Evolutionary conservation across 2,888 invertebrate species (phyloP).

Genomic region (Dolichopus griseipennis): DNA sequence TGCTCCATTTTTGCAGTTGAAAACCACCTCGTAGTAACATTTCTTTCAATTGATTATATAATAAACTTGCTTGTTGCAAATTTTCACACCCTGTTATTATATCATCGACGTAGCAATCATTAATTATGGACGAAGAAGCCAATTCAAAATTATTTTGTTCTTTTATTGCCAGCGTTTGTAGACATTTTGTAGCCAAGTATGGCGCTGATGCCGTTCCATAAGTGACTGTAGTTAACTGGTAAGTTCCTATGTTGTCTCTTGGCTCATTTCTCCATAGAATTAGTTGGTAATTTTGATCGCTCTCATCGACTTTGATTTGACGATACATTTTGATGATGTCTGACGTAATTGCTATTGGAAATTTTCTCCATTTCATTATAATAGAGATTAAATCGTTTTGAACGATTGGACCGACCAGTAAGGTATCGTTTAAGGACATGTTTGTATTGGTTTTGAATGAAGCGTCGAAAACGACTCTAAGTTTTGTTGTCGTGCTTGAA

Average conservation of each 20-base stretch:
- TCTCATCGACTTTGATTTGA: constrained; percentile 9
- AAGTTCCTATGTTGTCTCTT: constrained; percentile 2
- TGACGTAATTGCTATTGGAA: constrained; percentile 9
- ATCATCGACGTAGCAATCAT: constrained; percentile 23
- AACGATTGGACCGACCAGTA: constrained; percentile 16
- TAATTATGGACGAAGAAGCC: constrained; percentile 13
- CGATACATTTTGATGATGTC: constrained; percentile 18
- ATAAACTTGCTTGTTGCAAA: constrained; percentile 10
- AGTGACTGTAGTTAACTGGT: constrained; percentile 10
- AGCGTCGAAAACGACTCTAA: constrained; percentile 16
- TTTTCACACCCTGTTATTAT: constrained; percentile 15
- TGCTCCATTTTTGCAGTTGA: constrained; percentile 15
- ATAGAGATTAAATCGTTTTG: constrained; percentile 18
- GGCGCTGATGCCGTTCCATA: constrained; percentile 14
- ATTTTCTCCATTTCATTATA: constrained; percentile 15
- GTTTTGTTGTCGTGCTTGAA: constrained; percentile 12
- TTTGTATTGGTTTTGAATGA: constrained; percentile 13
- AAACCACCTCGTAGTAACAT: constrained; percentile 18
- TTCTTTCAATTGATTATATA: constrained; percentile 12
- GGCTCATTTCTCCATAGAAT: constrained; percentile 16
- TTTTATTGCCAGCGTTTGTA: constrained; percentile 19
- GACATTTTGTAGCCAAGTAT: constrained; percentile 7
- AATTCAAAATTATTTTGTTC: constrained; percentile 17
- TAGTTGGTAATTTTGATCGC: constrained; percentile 13
- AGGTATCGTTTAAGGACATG: constrained; percentile 13